Evolutionary conservation across 2,888 invertebrate species (phyloP).

Genomic region (Lamproptera curius): DNA sequence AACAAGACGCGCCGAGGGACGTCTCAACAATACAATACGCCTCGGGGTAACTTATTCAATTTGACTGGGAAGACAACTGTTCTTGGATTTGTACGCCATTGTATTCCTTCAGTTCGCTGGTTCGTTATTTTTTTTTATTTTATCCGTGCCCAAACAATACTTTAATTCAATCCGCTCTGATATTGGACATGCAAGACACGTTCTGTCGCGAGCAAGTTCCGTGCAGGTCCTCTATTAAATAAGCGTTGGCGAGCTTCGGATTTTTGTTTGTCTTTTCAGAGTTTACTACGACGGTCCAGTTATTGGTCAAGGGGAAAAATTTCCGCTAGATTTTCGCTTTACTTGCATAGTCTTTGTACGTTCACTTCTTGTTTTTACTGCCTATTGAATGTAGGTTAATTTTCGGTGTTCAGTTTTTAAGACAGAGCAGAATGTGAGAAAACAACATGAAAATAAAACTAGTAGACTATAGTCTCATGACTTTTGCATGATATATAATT

Average conservation of each 20-base stretch:
- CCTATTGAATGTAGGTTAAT: too few relatives aligned
- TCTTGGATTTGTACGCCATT: slow-evolving; percentile 61
- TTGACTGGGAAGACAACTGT: slow-evolving; percentile 67
- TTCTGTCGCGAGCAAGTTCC: slow-evolving; percentile 44
- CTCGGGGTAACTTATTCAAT: slow-evolving; percentile 66
- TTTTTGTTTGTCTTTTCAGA: slow-evolving; percentile 15
- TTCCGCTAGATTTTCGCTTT: too few relatives aligned
- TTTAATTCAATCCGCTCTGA: slow-evolving; percentile 64
- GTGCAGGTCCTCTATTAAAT: slow-evolving; percentile 32
- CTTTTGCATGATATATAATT: too few relatives aligned
- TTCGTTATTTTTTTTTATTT: slow-evolving; percentile 51
- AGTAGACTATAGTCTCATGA: too few relatives aligned
- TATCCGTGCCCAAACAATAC: slow-evolving; percentile 64
- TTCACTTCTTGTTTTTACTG: too few relatives aligned
- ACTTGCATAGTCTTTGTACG: too few relatives aligned
- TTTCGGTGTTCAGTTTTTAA: too few relatives aligned
- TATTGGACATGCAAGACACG: slow-evolving; percentile 68
- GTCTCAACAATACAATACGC: slow-evolving; percentile 60
- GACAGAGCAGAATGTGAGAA: too few relatives aligned
- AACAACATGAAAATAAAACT: too few relatives aligned
- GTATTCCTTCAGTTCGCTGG: slow-evolving; percentile 52
- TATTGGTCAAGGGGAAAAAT: too few relatives aligned
- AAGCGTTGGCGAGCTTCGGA: slow-evolving; percentile 32
- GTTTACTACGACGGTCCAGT: too few relatives aligned
- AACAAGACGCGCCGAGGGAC: slow-evolving; percentile 40